phyloP scores from a whole-genome alignment of 2,888 invertebrate genomes.

The Calliphora vomitoria region DNA sequence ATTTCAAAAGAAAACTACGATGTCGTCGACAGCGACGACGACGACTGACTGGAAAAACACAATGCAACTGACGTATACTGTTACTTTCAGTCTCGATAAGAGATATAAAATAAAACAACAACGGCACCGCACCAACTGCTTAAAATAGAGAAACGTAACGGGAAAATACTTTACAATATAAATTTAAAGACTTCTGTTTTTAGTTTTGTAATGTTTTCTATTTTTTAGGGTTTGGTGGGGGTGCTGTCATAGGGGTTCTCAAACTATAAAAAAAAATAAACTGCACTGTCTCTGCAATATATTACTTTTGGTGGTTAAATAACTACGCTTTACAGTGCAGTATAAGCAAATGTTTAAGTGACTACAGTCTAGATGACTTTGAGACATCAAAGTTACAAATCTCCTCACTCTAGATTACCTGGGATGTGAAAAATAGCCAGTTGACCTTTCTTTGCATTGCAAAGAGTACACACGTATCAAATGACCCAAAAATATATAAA shows the following conservation, averaged over 20 bases:
- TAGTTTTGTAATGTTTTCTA: background rate
- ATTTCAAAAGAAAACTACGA: constrained; percentile 19
- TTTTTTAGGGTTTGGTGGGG: background rate
- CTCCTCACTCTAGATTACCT: no score
- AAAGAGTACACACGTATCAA: no score
- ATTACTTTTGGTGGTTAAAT: no score
- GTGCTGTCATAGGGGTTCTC: background rate
- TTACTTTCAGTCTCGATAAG: constrained; percentile 48
- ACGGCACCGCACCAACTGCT: background rate
- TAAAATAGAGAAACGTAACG: background rate
- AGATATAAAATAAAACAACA: background rate
- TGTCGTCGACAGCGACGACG: background rate
- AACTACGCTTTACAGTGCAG: no score
- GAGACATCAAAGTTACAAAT: no score
- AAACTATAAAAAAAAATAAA: background rate
- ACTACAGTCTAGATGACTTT: no score
- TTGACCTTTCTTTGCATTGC: no score
- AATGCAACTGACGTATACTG: constrained; percentile 36
- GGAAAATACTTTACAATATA: constrained; percentile 8
- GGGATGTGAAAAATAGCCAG: no score
- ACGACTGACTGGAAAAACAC: constrained; percentile 16
- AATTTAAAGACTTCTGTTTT: background rate
- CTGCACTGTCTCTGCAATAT: no score
- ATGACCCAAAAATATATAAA: no score
- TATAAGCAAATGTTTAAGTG: no score